Base-by-base conservation (phyloP, 2,888 invertebrate genomes). In the Philaethria dido region DNA sequence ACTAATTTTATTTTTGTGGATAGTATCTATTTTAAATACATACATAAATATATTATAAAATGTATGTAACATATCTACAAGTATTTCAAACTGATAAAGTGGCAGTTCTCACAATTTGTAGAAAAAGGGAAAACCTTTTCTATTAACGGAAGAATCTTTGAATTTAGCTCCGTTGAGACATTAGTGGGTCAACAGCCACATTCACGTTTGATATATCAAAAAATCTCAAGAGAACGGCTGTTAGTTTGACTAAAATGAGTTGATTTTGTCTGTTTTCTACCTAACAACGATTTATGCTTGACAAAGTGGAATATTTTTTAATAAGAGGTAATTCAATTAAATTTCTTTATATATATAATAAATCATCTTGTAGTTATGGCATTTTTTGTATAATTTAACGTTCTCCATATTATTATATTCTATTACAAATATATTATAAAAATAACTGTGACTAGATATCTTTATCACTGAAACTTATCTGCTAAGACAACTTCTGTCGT, bases 151-250 rank as follows among this genome's bases (percentile, higher is more conserved):
- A 45, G 45, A 60, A 45, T 45, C 45, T 18, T 60, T 25, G 44
- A 60, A 45, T 45, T 29, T 45, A 60, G 11, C 60, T 22, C 45
- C 45, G 45, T 20, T 33, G 59, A 60, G 45, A 60, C 45, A 45
- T 60, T 45, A 45, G 45, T 14, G 45, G 45, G 45, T 60, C 45
- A 33, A 45, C 45, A 45, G 39, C 25, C 42, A 57, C 25, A 57
- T 57, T 57, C 42, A 22, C 57, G 22, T 57, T 57, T 25, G 39
- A 42, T 57, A 57, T 57, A 42, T 57, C 42, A 57, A 42, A 22
- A 42, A 29, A 57, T n/a, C 57, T 25, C 42, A 39, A 5, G 39
- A 42, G 42, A 22, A 57, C 25, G 22, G 57, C 42, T 57, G 57
- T 42, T 42, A 57, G 42, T 39, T 57, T 57, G 22, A 22, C 22